A percentile compares a stretch with the other conserved stretches of the same genome.
Evolutionary conservation across 2,888 invertebrate species (phyloP).

Genomic region (Cerastis leucographa): DNA sequence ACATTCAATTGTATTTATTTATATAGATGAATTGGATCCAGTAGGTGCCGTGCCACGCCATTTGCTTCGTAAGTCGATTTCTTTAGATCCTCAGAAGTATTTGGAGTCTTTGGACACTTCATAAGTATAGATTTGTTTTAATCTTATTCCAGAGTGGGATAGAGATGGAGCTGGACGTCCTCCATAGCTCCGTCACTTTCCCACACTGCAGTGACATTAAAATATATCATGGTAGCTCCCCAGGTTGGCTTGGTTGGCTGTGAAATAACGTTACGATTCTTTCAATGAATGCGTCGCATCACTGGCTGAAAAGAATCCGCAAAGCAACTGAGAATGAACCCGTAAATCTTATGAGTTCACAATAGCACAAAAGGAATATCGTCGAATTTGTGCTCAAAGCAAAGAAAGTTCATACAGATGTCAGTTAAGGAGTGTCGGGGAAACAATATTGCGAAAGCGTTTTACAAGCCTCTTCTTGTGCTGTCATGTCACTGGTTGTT

Average conservation of each 20-base stretch:
- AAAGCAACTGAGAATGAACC: conserved; percentile 64
- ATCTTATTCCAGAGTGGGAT: no score
- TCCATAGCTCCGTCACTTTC: no score
- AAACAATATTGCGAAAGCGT: conserved; percentile 57
- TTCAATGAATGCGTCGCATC: conserved; percentile 65
- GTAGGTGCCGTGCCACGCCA: background rate
- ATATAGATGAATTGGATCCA: background rate
- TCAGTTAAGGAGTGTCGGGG: conserved; percentile 30
- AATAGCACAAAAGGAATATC: conserved; percentile 65
- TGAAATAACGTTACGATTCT: conserved; percentile 59
- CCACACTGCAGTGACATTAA: no score
- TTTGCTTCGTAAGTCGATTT: background rate
- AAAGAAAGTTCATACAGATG: conserved; percentile 42
- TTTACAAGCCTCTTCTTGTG: conserved; percentile 61
- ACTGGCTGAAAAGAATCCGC: conserved; percentile 68
- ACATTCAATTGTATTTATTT: no score
- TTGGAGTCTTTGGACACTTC: background rate
- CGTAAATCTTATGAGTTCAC: conserved; percentile 62
- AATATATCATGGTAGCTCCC: no score
- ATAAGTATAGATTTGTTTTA: no score
- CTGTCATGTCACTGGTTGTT: conserved; percentile 34
- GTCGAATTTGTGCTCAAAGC: conserved; percentile 35
- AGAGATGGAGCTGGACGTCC: no score
- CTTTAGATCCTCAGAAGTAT: background rate
- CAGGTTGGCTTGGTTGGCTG: conserved; percentile 64